Evolutionary conservation across 2,888 invertebrate species (phyloP).

Genomic region (Andrena flavipes): DNA sequence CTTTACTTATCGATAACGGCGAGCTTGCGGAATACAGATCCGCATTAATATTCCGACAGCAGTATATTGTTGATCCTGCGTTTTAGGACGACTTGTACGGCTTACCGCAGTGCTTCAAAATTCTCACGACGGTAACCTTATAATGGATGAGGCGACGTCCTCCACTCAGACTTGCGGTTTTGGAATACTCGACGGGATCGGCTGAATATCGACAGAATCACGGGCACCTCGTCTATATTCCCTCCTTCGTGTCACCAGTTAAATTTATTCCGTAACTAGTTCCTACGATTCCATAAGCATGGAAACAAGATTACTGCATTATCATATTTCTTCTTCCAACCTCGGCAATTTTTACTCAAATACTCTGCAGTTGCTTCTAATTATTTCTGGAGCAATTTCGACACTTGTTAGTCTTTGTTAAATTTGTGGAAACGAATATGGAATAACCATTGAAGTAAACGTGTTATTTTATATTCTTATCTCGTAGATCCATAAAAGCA

Average conservation of each 20-base stretch:
- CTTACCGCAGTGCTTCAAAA: slow-evolving; percentile 46
- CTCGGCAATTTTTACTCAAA: not conserved
- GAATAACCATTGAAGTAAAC: not conserved
- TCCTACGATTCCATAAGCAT: not conserved
- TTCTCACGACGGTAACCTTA: slow-evolving; percentile 41
- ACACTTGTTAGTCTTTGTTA: too few relatives aligned
- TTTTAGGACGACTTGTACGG: slow-evolving; percentile 34
- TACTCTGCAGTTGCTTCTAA: too few relatives aligned
- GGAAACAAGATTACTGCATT: too few relatives aligned
- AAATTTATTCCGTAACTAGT: not conserved
- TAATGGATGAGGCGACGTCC: slow-evolving; percentile 42
- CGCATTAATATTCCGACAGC: slow-evolving; percentile 48
- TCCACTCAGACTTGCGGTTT: slow-evolving; percentile 24
- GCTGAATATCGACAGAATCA: slow-evolving; percentile 30
- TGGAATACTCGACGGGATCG: slow-evolving; percentile 14
- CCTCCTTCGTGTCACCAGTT: not conserved
- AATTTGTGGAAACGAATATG: not conserved
- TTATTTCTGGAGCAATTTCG: too few relatives aligned
- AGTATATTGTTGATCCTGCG: slow-evolving; percentile 39
- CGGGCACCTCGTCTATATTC: not conserved
- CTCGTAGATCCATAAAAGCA: slow-evolving; percentile 45
- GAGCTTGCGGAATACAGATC: not conserved
- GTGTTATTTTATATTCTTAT: not conserved
- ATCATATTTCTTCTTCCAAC: not conserved
- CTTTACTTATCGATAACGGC: slow-evolving; percentile 23